Evolutionary conservation across 2,113 vertebrate species (phyloP), one percentile per base, ranked within the genome.

Genomic region (Cheilinus undulatus): DNA sequence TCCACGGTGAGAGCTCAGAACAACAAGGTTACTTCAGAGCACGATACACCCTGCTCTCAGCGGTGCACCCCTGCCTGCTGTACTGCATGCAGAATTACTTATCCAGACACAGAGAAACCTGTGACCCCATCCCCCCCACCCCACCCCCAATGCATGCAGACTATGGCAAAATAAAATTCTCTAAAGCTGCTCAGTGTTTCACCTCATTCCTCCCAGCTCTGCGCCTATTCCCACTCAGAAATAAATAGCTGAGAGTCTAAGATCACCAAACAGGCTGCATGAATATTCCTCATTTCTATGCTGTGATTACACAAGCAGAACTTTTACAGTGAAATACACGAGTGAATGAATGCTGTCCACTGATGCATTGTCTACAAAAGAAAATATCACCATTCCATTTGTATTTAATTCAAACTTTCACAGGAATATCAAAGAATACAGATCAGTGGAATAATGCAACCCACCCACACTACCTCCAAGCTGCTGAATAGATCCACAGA

Each of bases 81-180:
- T 53, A 66, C 72, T 73, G 87, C 78, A 89, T 89, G 78, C 84
- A 61, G 22, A 89, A 82, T 85, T 78, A 86, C 77, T 83, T 79
- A 72, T 69, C 70, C 73, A 81, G 65, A 63, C 66, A 71, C 46
- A 63, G 56, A 77, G 69, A 69, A 84, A 78, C 76, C 82, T 63
- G 59, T 72, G 67, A 74, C 70, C 67, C n/a, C n/a, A n/a, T n/a
- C n/a, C n/a, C 80, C 36, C 36, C 36, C 6, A 30, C 28, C 36
- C 36, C n/a, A n/a, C 38, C 38, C 32, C 53, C 24, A 24, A 71
- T 73, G 77, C 65, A 75, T 78, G 72, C 72, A 76, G 62, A 74
- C 75, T 61, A 48, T 50, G 13, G 60, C 17, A 26, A 65, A 48
- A 79, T 72, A 73, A 49, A 73, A 77, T 64, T 50, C 43, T 42